Base-by-base conservation (phyloP, 2,888 invertebrate species). In the Linnaemya vulpina region DNA sequence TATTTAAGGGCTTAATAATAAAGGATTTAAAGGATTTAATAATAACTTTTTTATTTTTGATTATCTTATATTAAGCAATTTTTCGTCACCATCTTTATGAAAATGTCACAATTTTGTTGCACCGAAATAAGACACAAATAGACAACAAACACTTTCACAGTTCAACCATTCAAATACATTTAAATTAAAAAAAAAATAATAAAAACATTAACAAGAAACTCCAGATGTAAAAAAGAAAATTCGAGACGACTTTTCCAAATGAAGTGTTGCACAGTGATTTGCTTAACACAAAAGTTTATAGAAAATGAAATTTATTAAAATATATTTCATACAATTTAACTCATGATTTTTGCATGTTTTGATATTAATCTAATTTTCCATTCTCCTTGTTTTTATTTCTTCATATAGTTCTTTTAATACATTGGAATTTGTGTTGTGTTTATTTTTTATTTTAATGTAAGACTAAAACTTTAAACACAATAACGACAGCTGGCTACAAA, bases 201-300 rank as follows among this genome's bases (percentile, higher is more conserved):
- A 22, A 62, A 58, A 60, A 49, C 30, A 30, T 75, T 65, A 65
- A 55, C 38, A 63, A 55, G 70, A 22, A 49, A 38, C 65, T 22
- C 49, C 51, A 51, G 7, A 40, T 11, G 15, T 9, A 73, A 20
- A 76, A 40, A 51, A n/a, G 38, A 65, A 67, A 20, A 74, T 65
- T 65, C 55, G 74, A 74, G 78, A 78, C 55, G 30, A 63, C 77
- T 81, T 49, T 70, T 81, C 38, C 17, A 81, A 84, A 62, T 49
- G 53, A 74, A 78, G 62, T 0, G n/a, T 9, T 58, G 58, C n/a
- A 58, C 58, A 30, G 58, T 58, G 58, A n/a, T 30, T n/a, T 5
- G 4, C 11, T 53, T 53, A 10, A 22, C 11, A 3, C 0, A 22
- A 9, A 53, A 30, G 5, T 30, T 5, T 30, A 5, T 1, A 51